Percentiles rank a stretch among this genome's conserved stretches.
phyloP scores from a whole-genome alignment of 92 coral and sea anemone species.

The Paragorgia papillata region DNA sequence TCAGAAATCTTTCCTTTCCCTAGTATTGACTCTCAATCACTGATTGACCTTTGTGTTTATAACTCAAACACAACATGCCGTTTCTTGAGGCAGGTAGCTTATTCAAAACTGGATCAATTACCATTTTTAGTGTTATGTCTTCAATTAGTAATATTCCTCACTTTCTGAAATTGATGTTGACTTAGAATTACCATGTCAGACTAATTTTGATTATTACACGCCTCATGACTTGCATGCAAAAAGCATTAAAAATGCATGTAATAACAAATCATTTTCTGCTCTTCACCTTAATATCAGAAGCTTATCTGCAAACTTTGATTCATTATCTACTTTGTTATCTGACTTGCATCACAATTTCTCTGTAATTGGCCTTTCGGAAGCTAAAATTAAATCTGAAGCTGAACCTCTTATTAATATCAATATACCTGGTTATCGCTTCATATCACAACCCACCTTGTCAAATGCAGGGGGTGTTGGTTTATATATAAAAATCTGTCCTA shows the following conservation, averaged over 20 bases:
- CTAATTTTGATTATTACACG: constrained; percentile 44
- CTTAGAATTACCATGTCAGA: constrained; percentile 11
- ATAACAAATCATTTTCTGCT: constrained; percentile 30
- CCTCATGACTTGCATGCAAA: constrained; percentile 34
- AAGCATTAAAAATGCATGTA: background rate
- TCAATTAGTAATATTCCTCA: constrained; percentile 39
- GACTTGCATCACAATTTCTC: constrained; percentile 38
- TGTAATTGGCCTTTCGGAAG: constrained; percentile 55
- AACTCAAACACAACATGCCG: too few species aligned
- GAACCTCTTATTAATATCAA: constrained; percentile 26
- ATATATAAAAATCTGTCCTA: constrained; percentile 44
- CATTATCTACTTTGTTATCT: constrained; percentile 7
- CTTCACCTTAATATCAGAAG: constrained; percentile 26
- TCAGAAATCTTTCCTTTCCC: too few species aligned
- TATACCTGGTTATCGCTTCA: constrained; percentile 43
- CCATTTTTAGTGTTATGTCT: constrained; percentile 31
- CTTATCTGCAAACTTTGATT: constrained; percentile 30
- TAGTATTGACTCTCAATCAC: too few species aligned
- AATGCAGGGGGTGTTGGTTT: constrained; percentile 66
- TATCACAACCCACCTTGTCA: constrained; percentile 48
- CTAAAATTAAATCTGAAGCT: constrained; percentile 18
- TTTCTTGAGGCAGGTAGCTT: too few species aligned
- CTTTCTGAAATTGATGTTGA: constrained; percentile 29
- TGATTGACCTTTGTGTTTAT: too few species aligned
- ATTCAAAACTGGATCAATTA: constrained; percentile 24